Evolutionary conservation across 2,113 vertebrate genomes (phyloP), one percentile per base, ranked within the genome.

Genomic region (Thamnaconus septentrionalis): DNA sequence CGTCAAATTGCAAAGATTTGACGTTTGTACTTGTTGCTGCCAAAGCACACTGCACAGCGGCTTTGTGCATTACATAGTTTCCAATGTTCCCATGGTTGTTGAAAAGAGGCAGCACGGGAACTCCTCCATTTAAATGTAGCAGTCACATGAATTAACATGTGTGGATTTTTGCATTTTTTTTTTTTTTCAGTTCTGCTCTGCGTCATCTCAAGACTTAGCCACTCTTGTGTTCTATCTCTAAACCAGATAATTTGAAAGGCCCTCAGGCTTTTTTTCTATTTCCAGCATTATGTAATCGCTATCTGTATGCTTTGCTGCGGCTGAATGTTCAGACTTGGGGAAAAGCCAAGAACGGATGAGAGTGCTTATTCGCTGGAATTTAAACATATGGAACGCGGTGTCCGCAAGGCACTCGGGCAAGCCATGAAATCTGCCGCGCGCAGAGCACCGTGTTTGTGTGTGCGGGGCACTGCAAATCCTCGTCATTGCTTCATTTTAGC

Each of bases 401-500:
- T 52, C 60, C 8, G 0, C n/a, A 12, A 4, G n/a, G 4, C n/a
- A 11, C 46, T 45, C 43, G 18, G 59, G 71, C 61, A 60, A 31
- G 18, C 18, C 18, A 31, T 31, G 18, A 31, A 31, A 31, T 31
- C 18, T 31, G 18, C 18, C 39, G 80, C 40, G 50, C 43, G 64
- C 7, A 59, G 49, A 57, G 41, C 12, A 31, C 74, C 52, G 59
- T 39, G 54, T 68, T 61, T 64, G 42, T 70, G 58, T 3, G 47
- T 46, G 45, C 8, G 45, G 5, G 65, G 51, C 45, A 41, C 44
- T 59, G 56, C 47, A 81, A 85, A 80, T 68, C 64, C 61, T 68
- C 69, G 55, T 64, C 66, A 70, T 68, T 74, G 64, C 71, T 79
- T 72, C 44, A 73, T 74, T 79, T 80, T 57, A 66, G 67, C 67